These are phyloP conservation scores for Silurus glanis DNA, from an alignment of 2,113 vertebrate species.

Conservation along the genomic window DNA sequence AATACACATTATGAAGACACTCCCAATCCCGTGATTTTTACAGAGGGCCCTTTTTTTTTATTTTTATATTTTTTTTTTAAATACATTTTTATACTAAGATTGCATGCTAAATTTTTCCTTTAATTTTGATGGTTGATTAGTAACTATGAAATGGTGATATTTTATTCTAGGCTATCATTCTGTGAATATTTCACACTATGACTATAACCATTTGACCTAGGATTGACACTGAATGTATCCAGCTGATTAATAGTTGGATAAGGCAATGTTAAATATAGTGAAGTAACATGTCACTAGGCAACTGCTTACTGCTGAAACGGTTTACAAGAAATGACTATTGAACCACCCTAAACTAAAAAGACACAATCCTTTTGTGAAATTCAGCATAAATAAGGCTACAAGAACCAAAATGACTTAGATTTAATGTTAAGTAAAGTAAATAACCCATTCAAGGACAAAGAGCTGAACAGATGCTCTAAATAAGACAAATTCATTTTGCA, in stretches of 20 bases:
- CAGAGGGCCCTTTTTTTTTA: neutral
- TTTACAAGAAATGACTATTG: neutral
- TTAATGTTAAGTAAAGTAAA: neutral
- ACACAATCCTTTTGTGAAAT: neutral
- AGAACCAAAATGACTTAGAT: neutral
- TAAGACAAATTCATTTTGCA: neutral
- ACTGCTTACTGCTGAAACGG: neutral
- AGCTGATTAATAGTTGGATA: too few species aligned
- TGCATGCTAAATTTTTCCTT: neutral
- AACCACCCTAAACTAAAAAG: neutral
- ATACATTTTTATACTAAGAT: too few species aligned
- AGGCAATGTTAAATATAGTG: too few species aligned
- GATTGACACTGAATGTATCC: too few species aligned
- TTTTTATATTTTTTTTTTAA: too few species aligned
- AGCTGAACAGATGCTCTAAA: neutral
- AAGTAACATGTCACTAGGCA: neutral
- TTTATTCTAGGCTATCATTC: neutral
- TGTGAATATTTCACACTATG: neutral
- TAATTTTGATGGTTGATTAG: neutral
- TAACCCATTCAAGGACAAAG: neutral
- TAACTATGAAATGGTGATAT: neutral
- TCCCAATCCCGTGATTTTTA: neutral
- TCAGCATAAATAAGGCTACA: neutral
- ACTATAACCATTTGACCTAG: neutral
- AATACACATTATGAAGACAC: too few species aligned